Evolutionary conservation across 2,797 vertebrate species (phyloP).

Genomic region (Sylvia borin): DNA sequence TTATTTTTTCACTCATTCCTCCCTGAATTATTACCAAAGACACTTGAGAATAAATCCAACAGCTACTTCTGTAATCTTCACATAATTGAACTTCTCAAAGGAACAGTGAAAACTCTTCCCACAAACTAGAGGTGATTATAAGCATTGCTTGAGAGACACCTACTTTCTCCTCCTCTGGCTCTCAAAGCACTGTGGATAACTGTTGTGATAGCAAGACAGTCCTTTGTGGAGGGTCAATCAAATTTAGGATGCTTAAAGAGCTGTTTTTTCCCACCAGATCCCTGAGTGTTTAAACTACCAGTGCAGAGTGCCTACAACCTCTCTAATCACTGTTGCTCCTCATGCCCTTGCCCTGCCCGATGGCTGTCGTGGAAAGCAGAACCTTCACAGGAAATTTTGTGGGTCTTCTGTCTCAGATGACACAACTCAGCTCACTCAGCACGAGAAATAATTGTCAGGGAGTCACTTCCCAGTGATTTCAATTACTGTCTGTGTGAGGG

Average conservation of each 20-base stretch:
- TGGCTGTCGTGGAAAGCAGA: neutral
- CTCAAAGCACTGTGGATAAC: neutral
- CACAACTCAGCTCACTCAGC: neutral
- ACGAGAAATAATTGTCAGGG: neutral
- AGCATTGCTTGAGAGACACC: neutral
- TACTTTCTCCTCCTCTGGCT: neutral
- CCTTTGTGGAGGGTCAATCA: neutral
- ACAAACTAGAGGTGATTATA: neutral
- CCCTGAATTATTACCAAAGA: conserved; percentile 39
- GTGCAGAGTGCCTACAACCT: neutral
- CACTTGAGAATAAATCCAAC: conserved; percentile 29
- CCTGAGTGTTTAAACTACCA: neutral
- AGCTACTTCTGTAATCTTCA: conserved; percentile 28
- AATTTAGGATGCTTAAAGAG: neutral
- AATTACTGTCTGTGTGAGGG: neutral
- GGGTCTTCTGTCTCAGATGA: neutral
- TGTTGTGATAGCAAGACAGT: neutral
- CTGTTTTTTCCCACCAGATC: neutral
- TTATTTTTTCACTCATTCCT: conserved; percentile 47
- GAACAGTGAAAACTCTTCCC: neutral
- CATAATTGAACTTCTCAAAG: conserved; percentile 49
- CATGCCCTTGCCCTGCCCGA: neutral
- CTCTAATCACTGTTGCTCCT: neutral
- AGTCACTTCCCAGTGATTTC: neutral
- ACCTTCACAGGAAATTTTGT: neutral